Evolutionary conservation across 2,113 vertebrate species (phyloP), one percentile per base, ranked within the genome.

Genomic region (Toxostoma redivivum): DNA sequence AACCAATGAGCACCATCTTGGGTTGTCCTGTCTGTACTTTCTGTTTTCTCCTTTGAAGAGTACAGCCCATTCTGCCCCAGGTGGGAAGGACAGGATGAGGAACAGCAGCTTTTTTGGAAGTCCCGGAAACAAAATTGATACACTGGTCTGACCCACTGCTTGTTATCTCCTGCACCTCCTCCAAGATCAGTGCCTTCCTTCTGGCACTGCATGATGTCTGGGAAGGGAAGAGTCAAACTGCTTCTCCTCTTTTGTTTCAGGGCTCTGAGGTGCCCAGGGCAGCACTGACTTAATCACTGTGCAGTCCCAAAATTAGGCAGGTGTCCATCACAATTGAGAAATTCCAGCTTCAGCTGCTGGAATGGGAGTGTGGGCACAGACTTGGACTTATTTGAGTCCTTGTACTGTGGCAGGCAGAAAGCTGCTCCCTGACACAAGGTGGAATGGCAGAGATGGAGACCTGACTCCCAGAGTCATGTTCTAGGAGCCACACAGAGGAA

Each of bases 1-100:
- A 44, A 48, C 40, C 5, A 5, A 21, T 13, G 20, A 65, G 5
- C 7, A 64, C 17, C 20, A 67, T 0, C 8, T 13, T 1, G 1
- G 7, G 19, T 50, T 70, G 18, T 31, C 57, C 16, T 9, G 17
- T 56, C 44, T 44, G 37, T 22, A 67, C 28, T 33, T 82, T 48
- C 56, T 58, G 12, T 48, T 92, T 82, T 40, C 70, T 80, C 20
- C 45, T 76, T 69, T 50, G 54, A 27, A 35, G 37, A 15, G 12
- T 3, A 16, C 7, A 64, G 17, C 15, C 42, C 28, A 4, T 18
- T 14, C 30, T 81, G 51, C 35, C 22, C 7, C 1, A 10, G 14
- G 9, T 50, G n/a, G 7, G 31, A 62, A 91, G 53, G 57, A 37
- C 18, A 69, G 35, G 44, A 44, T 22, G 44, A 81, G 33, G 16